A percentile compares a stretch with the other conserved stretches of the same genome.
Evolutionary conservation across 1,140 invertebrate genomes (phyloP).

Genomic region (Penaeus vannamei): DNA sequence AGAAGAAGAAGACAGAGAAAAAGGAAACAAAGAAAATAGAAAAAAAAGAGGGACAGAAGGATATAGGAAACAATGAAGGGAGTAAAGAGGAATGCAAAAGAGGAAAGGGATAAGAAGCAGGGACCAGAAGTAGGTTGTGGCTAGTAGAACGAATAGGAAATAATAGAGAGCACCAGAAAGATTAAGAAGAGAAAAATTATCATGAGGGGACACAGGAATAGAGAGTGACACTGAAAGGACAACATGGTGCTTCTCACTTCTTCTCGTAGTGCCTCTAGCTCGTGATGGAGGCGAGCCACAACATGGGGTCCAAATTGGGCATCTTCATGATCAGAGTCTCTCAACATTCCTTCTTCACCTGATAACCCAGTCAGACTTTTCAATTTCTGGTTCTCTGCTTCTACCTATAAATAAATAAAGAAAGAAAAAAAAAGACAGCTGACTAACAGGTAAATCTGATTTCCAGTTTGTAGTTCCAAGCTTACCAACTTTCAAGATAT

Average conservation of each 20-base stretch:
- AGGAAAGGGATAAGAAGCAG: not conserved
- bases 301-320: not conserved
- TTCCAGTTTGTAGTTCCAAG: no score
- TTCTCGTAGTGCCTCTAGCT: slow-evolving; percentile 27
- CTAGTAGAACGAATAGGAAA: not conserved
- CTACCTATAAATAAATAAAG: slow-evolving; percentile 34
- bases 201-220: not conserved
- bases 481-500: no score
- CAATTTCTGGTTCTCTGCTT: slow-evolving; percentile 55
- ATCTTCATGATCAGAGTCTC: slow-evolving; percentile 35
- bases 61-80: no score
- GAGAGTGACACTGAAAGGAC: not conserved
- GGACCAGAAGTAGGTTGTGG: not conserved
- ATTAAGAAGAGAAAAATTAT: not conserved
- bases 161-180: not conserved
- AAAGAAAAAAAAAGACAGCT: not conserved
- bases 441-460: not conserved
- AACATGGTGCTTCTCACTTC: slow-evolving; percentile 12
- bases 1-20: no score
- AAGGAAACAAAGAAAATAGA: no score
- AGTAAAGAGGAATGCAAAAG: no score
- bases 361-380: slow-evolving; percentile 44
- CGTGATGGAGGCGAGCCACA: slow-evolving; percentile 9
- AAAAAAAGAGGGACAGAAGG: no score
- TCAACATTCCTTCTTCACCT: slow-evolving; percentile 16